Conservation (phyloP, 2,888 invertebrate species). For the Nomada goodeniana region DNA sequence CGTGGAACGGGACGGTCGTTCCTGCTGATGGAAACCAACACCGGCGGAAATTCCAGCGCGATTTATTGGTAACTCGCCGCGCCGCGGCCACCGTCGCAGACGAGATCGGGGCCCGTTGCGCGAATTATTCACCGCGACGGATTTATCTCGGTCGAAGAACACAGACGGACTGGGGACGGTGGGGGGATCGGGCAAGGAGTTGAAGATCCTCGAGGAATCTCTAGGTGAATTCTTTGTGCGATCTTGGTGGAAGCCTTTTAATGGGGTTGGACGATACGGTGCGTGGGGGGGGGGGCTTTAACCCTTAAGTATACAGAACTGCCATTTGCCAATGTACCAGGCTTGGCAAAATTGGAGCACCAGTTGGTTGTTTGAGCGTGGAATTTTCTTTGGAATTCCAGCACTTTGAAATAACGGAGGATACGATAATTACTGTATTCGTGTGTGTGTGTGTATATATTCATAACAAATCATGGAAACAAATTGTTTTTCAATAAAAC, state of each 20-base stretch:
- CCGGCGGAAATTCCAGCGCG: constrained; percentile 49
- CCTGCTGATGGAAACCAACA: constrained; percentile 68
- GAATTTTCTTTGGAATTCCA: too few relatives aligned
- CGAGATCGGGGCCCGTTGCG: constrained; percentile 30
- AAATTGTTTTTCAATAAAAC: too few relatives aligned
- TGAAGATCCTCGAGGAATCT: not conserved
- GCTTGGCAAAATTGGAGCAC: not conserved
- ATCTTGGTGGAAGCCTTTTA: not conserved
- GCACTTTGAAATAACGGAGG: too few relatives aligned
- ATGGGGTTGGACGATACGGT: constrained; percentile 12
- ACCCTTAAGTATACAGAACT: not conserved
- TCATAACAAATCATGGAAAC: too few relatives aligned
- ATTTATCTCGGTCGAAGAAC: constrained; percentile 41
- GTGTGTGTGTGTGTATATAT: too few relatives aligned
- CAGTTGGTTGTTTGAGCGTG: too few relatives aligned
- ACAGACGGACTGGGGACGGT: not conserved
- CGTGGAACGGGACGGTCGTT: constrained; percentile 56
- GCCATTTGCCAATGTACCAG: not conserved
- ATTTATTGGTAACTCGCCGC: constrained; percentile 48
- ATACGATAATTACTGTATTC: too few relatives aligned
- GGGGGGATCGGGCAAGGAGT: too few relatives aligned
- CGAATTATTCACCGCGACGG: constrained; percentile 55
- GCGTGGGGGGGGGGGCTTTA: not conserved
- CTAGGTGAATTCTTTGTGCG: constrained; percentile 21
- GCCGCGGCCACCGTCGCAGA: constrained; percentile 34